Evolutionary conservation across 2,888 invertebrate species (phyloP).

Genomic region (Yponomeuta evonymella): DNA sequence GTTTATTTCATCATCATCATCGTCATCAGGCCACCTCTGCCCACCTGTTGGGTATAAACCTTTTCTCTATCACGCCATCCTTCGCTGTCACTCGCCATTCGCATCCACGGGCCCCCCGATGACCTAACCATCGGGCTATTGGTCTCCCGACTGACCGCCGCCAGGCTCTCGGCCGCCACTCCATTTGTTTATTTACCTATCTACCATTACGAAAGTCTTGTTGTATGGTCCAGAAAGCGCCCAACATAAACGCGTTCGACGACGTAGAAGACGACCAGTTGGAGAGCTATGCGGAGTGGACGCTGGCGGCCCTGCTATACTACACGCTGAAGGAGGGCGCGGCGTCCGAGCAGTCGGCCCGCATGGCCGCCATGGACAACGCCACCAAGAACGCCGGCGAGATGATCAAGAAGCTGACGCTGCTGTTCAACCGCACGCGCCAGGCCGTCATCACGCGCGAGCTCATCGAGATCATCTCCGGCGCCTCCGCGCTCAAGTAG

Average conservation of each 20-base stretch:
- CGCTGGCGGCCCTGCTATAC: constrained; percentile 81
- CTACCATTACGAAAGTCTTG: not conserved
- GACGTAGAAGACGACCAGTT: constrained; percentile 81
- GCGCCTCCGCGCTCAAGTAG: constrained; percentile 84
- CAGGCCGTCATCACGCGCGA: constrained; percentile 92
- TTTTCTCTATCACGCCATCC: too few relatives aligned
- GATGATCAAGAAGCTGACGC: constrained; percentile 84
- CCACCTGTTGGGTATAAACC: too few relatives aligned
- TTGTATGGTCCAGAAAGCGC: constrained; percentile 50
- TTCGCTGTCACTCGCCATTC: too few relatives aligned
- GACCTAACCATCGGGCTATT: too few relatives aligned
- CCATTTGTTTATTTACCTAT: too few relatives aligned
- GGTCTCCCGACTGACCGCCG: too few relatives aligned
- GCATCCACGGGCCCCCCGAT: too few relatives aligned
- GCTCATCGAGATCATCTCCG: constrained; percentile 93
- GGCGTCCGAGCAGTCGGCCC: constrained; percentile 84
- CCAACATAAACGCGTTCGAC: constrained; percentile 81
- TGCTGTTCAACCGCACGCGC: constrained; percentile 85
- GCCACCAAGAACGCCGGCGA: constrained; percentile 89
- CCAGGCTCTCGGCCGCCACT: too few relatives aligned
- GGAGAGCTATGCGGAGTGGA: constrained; percentile 83
- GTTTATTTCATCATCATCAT: too few relatives aligned
- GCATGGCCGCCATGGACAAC: constrained; percentile 91
- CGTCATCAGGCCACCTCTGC: too few relatives aligned
- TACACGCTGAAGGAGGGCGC: constrained; percentile 86